phyloP scores from a whole-genome alignment of 2,797 vertebrate genomes.

The Micrastur ruficollis region DNA sequence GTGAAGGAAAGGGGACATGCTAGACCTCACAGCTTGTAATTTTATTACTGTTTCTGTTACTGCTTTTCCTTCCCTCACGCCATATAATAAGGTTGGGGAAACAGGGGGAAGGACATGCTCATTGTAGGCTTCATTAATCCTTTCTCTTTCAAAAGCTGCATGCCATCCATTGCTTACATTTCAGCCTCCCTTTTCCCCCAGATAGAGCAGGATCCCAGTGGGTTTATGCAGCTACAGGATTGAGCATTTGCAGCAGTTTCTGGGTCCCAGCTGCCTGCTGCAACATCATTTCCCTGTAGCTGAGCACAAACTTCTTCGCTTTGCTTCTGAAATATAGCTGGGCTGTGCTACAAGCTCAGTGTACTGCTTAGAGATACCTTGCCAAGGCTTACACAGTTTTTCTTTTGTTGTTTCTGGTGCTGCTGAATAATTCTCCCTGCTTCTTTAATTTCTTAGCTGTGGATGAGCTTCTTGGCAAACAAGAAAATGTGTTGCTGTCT shows the following conservation, averaged over 20 bases:
- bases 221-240: not conserved
- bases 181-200: not conserved
- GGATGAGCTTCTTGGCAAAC: not conserved
- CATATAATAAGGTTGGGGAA: not conserved
- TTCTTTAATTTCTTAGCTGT: not conserved
- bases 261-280: not conserved
- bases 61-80: not conserved
- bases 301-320: not conserved
- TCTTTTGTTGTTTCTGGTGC: not conserved
- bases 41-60: not conserved
- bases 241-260: not conserved
- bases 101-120: not conserved
- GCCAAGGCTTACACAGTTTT: not conserved
- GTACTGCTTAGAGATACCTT: not conserved
- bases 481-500: not conserved
- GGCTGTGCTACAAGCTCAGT: not conserved
- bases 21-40: not conserved
- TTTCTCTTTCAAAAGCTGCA: not conserved
- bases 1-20: not conserved
- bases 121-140: not conserved
- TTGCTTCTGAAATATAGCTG: not conserved
- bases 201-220: not conserved
- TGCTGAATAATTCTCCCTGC: not conserved
- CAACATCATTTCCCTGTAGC: not conserved
- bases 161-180: not conserved